Conservation (phyloP, 1,140 invertebrate species). For the Alviniconcha marisindica region DNA sequence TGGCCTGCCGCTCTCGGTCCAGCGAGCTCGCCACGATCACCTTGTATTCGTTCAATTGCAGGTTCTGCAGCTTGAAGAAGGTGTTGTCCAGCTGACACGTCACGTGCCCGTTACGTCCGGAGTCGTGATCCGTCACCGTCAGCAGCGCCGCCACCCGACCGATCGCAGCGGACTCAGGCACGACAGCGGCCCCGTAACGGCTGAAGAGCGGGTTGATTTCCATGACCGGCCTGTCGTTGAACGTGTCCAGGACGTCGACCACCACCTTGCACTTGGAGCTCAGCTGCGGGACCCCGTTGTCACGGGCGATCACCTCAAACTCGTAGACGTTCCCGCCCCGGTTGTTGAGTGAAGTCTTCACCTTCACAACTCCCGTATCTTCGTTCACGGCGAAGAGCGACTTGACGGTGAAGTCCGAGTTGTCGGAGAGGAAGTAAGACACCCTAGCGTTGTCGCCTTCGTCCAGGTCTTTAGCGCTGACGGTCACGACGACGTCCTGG, state of each 20-base stretch:
- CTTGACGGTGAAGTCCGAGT: slow-evolving; percentile 83
- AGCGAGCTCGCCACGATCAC: slow-evolving; percentile 46
- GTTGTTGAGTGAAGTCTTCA: slow-evolving; percentile 57
- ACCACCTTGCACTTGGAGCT: slow-evolving; percentile 51
- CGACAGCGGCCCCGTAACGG: slow-evolving; percentile 24
- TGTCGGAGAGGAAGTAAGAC: slow-evolving; percentile 53
- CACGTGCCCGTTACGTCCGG: slow-evolving; percentile 54
- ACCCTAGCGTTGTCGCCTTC: slow-evolving; percentile 85
- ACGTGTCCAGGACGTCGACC: slow-evolving; percentile 43
- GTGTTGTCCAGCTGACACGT: slow-evolving; percentile 46
- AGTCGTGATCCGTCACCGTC: slow-evolving; percentile 52
- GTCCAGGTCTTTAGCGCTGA: slow-evolving; percentile 83
- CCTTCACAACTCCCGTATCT: slow-evolving; percentile 53
- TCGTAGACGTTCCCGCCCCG: slow-evolving; percentile 52
- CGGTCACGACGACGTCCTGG: slow-evolving; percentile 85
- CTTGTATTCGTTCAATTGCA: slow-evolving; percentile 51
- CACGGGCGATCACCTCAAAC: slow-evolving; percentile 62
- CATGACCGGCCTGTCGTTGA: slow-evolving; percentile 47
- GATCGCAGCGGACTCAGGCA: slow-evolving; percentile 49
- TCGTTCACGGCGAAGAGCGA: slow-evolving; percentile 76
- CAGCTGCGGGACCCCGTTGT: slow-evolving; percentile 57
- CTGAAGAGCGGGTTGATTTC: slow-evolving; percentile 39
- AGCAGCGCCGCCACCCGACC: slow-evolving; percentile 52
- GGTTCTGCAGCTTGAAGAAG: slow-evolving; percentile 41
- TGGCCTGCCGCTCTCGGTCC: slow-evolving; percentile 47